Evolutionary conservation across 1,140 invertebrate genomes (phyloP).

Genomic region (Charaxes varanes): DNA sequence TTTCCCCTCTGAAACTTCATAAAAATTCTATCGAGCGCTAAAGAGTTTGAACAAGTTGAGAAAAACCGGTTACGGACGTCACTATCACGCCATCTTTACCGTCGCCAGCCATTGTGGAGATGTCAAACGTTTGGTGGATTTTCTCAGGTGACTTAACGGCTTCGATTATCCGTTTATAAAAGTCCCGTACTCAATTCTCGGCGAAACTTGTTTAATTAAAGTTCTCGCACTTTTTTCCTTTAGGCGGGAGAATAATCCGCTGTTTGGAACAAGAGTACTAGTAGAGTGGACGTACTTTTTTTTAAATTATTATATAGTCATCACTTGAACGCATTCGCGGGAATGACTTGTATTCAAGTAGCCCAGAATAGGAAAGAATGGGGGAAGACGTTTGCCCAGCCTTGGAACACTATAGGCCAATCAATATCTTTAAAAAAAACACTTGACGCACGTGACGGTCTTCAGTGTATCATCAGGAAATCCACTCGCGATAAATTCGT

Average conservation of each 20-base stretch:
- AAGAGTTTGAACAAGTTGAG: conserved; percentile 29
- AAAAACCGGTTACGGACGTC: conserved; percentile 33
- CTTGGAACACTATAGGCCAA: too few relatives aligned
- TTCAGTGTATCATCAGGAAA: too few relatives aligned
- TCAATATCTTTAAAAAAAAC: too few relatives aligned
- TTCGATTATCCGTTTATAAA: conserved; percentile 67
- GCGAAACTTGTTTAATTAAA: conserved; percentile 71
- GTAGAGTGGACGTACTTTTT: too few relatives aligned
- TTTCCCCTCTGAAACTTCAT: conserved; percentile 32
- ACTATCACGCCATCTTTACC: conserved; percentile 34
- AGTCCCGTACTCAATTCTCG: conserved; percentile 58
- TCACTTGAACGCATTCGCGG: too few relatives aligned
- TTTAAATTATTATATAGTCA: too few relatives aligned
- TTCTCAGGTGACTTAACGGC: conserved; percentile 54
- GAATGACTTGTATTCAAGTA: too few relatives aligned
- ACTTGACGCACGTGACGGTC: too few relatives aligned
- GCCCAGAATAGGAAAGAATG: too few relatives aligned
- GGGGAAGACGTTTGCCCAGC: too few relatives aligned
- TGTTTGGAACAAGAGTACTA: conserved; percentile 50
- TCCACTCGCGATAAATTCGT: too few relatives aligned
- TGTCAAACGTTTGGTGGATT: conserved; percentile 37
- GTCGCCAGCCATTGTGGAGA: conserved; percentile 26
- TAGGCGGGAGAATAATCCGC: conserved; percentile 61
- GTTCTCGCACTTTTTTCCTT: conserved; percentile 68
- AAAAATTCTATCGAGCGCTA: conserved; percentile 47